Conservation (phyloP, 2,113 vertebrate genomes). For the Echinops telfairi region DNA sequence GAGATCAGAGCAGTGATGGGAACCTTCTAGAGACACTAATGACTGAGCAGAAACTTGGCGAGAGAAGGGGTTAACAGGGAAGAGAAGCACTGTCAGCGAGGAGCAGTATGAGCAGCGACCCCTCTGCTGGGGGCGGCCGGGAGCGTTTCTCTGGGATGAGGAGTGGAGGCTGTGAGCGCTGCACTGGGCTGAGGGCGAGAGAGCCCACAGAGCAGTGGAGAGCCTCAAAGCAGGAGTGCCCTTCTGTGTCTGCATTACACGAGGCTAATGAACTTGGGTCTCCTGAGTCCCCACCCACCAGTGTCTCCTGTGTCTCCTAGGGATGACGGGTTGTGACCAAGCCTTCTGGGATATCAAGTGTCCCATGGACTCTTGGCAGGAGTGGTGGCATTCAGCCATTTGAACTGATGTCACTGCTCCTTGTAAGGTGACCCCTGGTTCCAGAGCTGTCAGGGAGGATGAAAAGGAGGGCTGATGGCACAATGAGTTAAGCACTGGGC, state of each 20-base stretch:
- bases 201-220: no score
- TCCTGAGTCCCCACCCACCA: no score
- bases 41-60: not conserved
- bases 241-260: accelerated
- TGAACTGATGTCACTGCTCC: not conserved
- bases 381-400: not conserved
- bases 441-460: no score
- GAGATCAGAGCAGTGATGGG: accelerated
- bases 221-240: not conserved
- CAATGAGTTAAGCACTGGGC: not conserved
- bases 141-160: not conserved
- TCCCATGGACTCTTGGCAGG: not conserved
- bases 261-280: not conserved
- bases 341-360: not conserved
- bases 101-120: not conserved
- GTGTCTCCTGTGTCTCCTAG: not conserved
- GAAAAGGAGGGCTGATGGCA: not conserved
- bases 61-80: not conserved
- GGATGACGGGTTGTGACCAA: no score
- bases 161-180: not conserved
- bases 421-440: no score
- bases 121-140: no score
- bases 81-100: not conserved
- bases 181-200: no score
- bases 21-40: not conserved